phyloP scores from a whole-genome alignment of 2,888 invertebrate species.

The Tetanocera ferruginea region DNA sequence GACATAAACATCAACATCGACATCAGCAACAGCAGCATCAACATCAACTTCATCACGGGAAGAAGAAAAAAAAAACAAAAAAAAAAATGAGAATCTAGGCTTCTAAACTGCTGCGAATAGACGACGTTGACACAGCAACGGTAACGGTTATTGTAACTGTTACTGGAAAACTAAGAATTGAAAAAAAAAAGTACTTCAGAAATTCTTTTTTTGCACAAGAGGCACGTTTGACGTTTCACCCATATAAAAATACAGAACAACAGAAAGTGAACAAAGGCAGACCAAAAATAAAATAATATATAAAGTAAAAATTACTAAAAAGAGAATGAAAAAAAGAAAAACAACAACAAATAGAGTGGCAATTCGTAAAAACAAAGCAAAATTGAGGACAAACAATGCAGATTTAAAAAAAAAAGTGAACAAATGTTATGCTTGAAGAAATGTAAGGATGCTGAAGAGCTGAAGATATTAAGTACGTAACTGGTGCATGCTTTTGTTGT shows the following conservation, averaged over 20 bases:
- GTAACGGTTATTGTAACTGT: neutral
- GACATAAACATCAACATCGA: neutral
- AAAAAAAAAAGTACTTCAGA: neutral
- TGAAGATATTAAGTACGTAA: conserved; percentile 30
- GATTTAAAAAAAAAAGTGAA: conserved; percentile 8
- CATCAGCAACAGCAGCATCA: neutral
- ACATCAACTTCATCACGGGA: neutral
- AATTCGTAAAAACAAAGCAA: conserved; percentile 22
- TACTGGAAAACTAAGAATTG: neutral
- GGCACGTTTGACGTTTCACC: conserved; percentile 21
- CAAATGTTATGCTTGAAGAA: neutral
- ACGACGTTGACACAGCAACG: neutral
- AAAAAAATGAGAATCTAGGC: conserved; percentile 3
- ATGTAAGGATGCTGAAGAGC: neutral
- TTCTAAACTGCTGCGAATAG: neutral
- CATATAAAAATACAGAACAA: neutral
- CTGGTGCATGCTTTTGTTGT: conserved; percentile 25
- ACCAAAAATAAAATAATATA: neutral
- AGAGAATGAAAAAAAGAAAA: neutral
- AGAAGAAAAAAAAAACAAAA: neutral
- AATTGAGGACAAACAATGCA: conserved; percentile 30
- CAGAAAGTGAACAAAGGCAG: neutral
- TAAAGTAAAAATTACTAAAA: neutral
- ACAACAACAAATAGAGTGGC: conserved; percentile 9
- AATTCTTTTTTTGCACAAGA: neutral